phyloP scores from a whole-genome alignment of 2,888 invertebrate species.

The Meiosimyza decipiens region DNA sequence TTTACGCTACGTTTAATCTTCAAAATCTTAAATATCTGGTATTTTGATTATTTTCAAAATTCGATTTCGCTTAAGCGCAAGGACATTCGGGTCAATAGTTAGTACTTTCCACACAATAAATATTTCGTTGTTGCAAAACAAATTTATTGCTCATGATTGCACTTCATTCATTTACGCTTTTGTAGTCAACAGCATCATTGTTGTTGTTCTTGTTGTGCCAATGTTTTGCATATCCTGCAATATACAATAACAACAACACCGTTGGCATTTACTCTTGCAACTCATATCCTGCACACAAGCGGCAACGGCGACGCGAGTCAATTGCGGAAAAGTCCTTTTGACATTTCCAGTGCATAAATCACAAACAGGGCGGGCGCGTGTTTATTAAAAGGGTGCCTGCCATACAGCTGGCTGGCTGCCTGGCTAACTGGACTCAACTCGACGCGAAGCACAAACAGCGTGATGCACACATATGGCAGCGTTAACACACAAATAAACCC shows the following conservation, averaged over 20 bases:
- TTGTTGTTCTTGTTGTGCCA: neutral
- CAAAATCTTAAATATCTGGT: too few relatives aligned
- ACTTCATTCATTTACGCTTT: slow-evolving; percentile 19
- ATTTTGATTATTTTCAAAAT: too few relatives aligned
- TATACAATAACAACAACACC: slow-evolving; percentile 23
- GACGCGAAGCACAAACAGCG: slow-evolving; percentile 43
- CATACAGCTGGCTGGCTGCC: neutral
- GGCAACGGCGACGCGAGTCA: slow-evolving; percentile 17
- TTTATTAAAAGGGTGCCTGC: neutral
- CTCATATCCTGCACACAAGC: slow-evolving; percentile 30
- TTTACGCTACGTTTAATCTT: too few relatives aligned
- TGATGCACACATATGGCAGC: slow-evolving; percentile 25
- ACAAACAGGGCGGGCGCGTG: neutral
- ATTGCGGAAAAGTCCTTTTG: slow-evolving; percentile 27
- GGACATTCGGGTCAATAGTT: neutral
- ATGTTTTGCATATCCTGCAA: slow-evolving; percentile 13
- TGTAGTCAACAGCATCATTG: neutral
- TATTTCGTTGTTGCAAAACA: neutral
- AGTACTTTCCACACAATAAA: neutral
- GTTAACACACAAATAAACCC: slow-evolving; percentile 42
- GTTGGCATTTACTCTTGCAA: slow-evolving; percentile 22
- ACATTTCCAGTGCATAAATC: slow-evolving; percentile 31
- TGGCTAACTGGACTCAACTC: neutral
- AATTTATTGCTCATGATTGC: slow-evolving; percentile 35
- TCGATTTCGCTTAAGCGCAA: too few relatives aligned